Evolutionary conservation across 1,140 invertebrate species (phyloP).

Genomic region (Drosophila pruinosa): DNA sequence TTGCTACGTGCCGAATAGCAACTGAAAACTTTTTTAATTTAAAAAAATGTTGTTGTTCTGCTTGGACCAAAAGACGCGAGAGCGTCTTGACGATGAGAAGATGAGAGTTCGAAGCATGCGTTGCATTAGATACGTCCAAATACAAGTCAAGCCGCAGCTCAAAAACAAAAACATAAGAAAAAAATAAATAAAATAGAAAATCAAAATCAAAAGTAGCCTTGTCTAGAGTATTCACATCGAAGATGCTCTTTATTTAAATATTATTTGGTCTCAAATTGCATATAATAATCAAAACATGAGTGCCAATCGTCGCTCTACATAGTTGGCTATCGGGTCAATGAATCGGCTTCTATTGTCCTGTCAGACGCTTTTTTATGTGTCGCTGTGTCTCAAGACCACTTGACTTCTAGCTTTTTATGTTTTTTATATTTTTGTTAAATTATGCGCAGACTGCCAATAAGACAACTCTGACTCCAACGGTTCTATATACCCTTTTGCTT

Average conservation of each 20-base stretch:
- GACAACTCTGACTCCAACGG: no score
- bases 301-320: not conserved
- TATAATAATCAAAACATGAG: not conserved
- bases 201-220: not conserved
- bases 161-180: slow-evolving; percentile 35
- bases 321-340: not conserved
- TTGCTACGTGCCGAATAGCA: slow-evolving; percentile 77
- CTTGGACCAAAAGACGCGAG: slow-evolving; percentile 16
- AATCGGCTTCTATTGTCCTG: not conserved
- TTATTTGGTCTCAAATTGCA: not conserved
- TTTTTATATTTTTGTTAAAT: not conserved
- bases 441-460: not conserved
- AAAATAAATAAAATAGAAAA: slow-evolving; percentile 30
- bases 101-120: slow-evolving; percentile 56
- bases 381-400: not conserved
- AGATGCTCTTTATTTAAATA: not conserved
- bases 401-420: not conserved
- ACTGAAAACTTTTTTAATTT: slow-evolving; percentile 79
- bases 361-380: not conserved
- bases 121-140: slow-evolving; percentile 69
- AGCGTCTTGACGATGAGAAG: slow-evolving; percentile 30
- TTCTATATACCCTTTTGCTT: no score
- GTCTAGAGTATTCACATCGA: not conserved
- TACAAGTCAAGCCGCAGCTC: slow-evolving; percentile 4
- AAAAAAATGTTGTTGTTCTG: slow-evolving; percentile 63